Evolutionary conservation across 2,113 vertebrate species (phyloP).

Genomic region (Thomomys bottae): DNA sequence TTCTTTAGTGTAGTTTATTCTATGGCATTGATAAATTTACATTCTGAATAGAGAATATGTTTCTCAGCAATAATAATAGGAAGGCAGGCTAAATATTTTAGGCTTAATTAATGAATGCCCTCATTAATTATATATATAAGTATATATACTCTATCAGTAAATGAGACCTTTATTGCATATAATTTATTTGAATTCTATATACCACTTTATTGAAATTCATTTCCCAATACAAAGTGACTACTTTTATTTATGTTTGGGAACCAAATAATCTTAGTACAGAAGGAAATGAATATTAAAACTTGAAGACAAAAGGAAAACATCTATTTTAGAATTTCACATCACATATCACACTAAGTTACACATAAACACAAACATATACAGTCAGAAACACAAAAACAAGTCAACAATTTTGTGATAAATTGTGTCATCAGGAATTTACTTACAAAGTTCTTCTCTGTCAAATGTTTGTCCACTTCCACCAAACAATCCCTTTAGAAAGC

Average conservation of each 20-base stretch:
- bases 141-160: neutral
- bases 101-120: constrained; percentile 12
- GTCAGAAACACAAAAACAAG: neutral
- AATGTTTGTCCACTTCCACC: constrained; percentile 95
- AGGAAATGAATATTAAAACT: constrained; percentile 1
- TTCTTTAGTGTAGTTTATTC: constrained; percentile 43
- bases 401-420: neutral
- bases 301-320: neutral
- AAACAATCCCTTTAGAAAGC: constrained; percentile 98
- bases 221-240: constrained; percentile 36
- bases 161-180: constrained; percentile 31
- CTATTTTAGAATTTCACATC: constrained; percentile 23
- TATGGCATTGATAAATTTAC: neutral
- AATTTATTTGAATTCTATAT: constrained; percentile 38
- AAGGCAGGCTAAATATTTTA: constrained; percentile 33
- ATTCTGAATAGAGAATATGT: constrained; percentile 35
- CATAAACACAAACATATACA: neutral
- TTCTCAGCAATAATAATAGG: constrained; percentile 25
- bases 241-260: constrained; percentile 45
- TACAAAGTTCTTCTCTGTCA: constrained; percentile 98
- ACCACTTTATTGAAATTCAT: constrained; percentile 13
- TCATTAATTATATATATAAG: no score
- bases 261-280: constrained; percentile 25
- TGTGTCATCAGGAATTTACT: constrained; percentile 79
- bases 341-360: neutral